These are phyloP conservation scores for Coendou prehensilis DNA, from an alignment of 2,797 vertebrate species.

Conservation along the genomic window DNA sequence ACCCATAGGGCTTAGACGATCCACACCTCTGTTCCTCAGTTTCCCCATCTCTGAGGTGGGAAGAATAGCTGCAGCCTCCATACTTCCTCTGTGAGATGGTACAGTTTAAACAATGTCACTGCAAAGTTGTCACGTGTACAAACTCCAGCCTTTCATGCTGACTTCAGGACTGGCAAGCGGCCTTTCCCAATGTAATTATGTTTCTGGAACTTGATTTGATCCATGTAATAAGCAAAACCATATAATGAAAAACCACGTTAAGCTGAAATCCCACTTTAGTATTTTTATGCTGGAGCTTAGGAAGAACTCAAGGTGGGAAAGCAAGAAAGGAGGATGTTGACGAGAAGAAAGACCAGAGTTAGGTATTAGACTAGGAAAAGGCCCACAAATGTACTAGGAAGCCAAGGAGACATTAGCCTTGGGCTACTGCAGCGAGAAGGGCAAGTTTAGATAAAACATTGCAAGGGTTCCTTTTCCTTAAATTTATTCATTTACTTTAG, in stretches of 20 bases:
- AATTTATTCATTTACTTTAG: background rate
- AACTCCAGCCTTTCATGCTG: background rate
- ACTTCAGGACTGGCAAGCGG: background rate
- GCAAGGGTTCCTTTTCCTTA: background rate
- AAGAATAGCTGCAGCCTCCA: background rate
- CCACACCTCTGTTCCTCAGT: background rate
- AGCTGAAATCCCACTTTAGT: background rate
- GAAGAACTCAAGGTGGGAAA: constrained; percentile 17
- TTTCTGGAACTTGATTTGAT: constrained; percentile 41
- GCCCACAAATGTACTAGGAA: too few relatives aligned
- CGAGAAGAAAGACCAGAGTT: background rate
- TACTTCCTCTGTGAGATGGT: background rate
- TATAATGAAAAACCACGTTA: background rate
- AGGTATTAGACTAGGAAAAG: background rate
- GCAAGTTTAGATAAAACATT: background rate
- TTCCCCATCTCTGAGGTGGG: background rate
- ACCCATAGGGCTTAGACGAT: background rate
- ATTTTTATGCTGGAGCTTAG: background rate
- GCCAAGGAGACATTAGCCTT: background rate
- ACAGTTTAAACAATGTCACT: background rate
- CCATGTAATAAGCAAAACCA: constrained; percentile 26
- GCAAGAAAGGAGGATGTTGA: background rate
- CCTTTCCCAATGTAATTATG: constrained; percentile 11
- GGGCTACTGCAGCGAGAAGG: background rate
- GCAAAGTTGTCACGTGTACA: background rate